Base-by-base conservation (phyloP, 2,888 invertebrate genomes). In the Pseudococcus longispinus region DNA sequence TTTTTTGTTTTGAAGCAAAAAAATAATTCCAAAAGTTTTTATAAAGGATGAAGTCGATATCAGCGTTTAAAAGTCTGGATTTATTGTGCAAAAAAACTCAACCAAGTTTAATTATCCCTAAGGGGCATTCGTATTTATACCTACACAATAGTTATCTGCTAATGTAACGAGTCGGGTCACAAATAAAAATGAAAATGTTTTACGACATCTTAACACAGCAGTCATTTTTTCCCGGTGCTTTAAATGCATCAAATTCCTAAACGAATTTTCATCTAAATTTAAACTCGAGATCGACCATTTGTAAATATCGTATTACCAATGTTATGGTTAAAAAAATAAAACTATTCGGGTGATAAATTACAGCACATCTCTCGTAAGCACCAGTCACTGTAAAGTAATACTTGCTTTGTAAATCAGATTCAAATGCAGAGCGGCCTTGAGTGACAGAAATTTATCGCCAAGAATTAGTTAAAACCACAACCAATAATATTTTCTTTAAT, bases 391-490 rank as follows among this genome's bases (percentile, higher is more conserved):
- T 29, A 70, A n/a, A 70, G 18, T 70, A 32, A 70, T 70, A 70
- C 70, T 20, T 70, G 20, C 70, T 70, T 29, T 70, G 70, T 70
- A 70, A 70, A 70, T 70, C 70, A 29, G 70, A 70, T 29, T 29
- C 42, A 80, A 42, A 80, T 80, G 77, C 29, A 42, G 37, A 80
- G 29, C 11, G 42, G 29, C 77, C 77, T 80, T 80, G 77, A 80
- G 42, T 11, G 42, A 80, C 29, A 20, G 42, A 80, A 80, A 80
- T 80, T 37, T 80, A 80, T 80, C 29, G 42, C 77, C 8, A 80
- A 11, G 29, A 80, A 80, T 80, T 80, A 80, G 77, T 80, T 20
- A 80, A 80, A 80, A 80, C 42, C 42, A 18, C 77, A 80, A 80
- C 77, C 37, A 37, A 37, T 80, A 42, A 37, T 42, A 20, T 42